Percentiles rank a stretch among this genome's conserved stretches.
Evolutionary conservation across 2,888 invertebrate genomes (phyloP).

Genomic region (Cactoblastis cactorum): DNA sequence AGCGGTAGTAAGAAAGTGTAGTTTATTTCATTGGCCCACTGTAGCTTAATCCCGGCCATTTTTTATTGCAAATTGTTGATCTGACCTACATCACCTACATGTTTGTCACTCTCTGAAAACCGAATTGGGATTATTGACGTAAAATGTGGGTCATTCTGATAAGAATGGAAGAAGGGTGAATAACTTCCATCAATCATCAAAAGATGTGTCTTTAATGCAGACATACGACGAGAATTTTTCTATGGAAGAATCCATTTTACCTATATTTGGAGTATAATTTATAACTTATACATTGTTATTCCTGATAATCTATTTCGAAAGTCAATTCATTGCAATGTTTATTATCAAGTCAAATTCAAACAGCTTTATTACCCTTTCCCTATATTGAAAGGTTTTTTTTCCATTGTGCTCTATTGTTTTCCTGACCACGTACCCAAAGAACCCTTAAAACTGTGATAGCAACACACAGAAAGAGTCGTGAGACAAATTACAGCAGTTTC

Average conservation of each 20-base stretch:
- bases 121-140: neutral
- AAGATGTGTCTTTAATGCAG: neutral
- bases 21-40: constrained; percentile 12
- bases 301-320: no score
- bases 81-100: constrained; percentile 7
- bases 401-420: neutral
- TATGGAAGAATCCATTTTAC: no score
- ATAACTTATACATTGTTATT: no score
- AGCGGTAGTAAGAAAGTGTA: constrained; percentile 1
- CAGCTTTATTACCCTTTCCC: no score
- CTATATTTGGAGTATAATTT: no score
- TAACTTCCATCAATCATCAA: neutral
- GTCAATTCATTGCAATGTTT: no score
- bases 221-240: neutral
- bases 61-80: constrained; percentile 13
- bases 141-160: neutral
- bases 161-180: neutral
- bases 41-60: constrained; percentile 1
- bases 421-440: constrained; percentile 19
- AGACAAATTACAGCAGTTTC: constrained; percentile 47
- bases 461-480: constrained; percentile 31
- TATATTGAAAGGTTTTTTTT: neutral
- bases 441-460: constrained; percentile 24
- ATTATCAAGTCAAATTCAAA: no score
- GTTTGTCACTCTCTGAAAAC: neutral